Evolutionary conservation across 92 coral and sea anemone genomes (phyloP), one percentile per base, ranked within the genome.

Genomic region (Paramuricea clavata): DNA sequence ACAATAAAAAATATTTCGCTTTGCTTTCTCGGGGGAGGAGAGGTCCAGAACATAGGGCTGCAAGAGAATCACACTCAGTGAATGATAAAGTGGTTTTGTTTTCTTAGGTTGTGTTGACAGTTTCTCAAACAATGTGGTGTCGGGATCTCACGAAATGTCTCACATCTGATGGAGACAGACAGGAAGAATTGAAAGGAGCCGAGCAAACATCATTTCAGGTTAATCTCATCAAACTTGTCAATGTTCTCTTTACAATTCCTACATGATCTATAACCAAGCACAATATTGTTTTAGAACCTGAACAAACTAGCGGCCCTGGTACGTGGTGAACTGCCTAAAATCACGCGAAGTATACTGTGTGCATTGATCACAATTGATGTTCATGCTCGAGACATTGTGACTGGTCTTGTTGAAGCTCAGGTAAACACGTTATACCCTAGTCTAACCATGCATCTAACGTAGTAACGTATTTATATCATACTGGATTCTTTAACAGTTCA

Each of bases 91-190:
- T 74, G 1, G 73, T 31, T 72, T n/a, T 31, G 70, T 83, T 17
- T 27, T 23, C 49, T 7, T 76, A 95, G 98, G 71, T 95, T 49
- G 95, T 95, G 44, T 88, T 97, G 71, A 97, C 88, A 57, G 91
- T 97, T 65, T 97, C 99, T 12, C 99, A 97, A 72, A 94, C 98
- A 49, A 97, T 97, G 98, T 97, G 99, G 99, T 97, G 99, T 74
- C 91, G 96, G 11, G 95, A 92, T 78, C 88, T 97, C 78, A 94
- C 99, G 13, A 94, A 94, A 72, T 90, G 98, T 74, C 92, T 97
- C 47, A 90, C 90, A 12, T 54, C 93, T 28, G 99, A 94, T 23
- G 99, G 93, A 2, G 99, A 97, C 81, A 91, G 98, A 49, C 50
- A 91, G 65, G 92, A 88, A 52, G 97, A 94, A 78, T 93, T 97